phyloP scores from a whole-genome alignment of 1,140 invertebrate genomes.

The Nasonia longicornis region DNA sequence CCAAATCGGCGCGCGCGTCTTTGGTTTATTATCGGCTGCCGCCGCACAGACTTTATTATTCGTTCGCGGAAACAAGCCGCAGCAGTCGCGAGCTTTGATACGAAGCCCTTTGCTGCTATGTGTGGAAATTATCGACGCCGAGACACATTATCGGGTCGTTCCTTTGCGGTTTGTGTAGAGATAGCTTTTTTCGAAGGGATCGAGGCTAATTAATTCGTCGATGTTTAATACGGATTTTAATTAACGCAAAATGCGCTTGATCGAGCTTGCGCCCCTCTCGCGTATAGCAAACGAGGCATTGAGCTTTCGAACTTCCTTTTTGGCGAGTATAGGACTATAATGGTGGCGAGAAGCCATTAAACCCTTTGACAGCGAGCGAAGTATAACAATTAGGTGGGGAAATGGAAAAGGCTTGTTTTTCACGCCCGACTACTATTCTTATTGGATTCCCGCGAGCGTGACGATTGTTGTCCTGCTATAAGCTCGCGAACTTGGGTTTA shows the following conservation, averaged over 20 bases:
- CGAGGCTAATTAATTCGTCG: too few species aligned
- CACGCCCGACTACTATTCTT: not conserved
- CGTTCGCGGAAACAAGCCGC: not conserved
- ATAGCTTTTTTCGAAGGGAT: too few species aligned
- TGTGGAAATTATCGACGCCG: not conserved
- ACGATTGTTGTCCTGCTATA: too few species aligned
- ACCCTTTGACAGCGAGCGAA: conserved; percentile 39
- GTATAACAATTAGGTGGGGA: conserved; percentile 45
- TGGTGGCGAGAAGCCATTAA: conserved; percentile 31
- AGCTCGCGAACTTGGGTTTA: too few species aligned
- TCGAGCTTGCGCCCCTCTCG: too few species aligned
- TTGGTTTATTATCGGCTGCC: not conserved
- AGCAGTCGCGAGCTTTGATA: not conserved
- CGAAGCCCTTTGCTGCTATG: not conserved
- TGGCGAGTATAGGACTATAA: not conserved
- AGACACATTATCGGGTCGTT: too few species aligned
- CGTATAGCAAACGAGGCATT: not conserved
- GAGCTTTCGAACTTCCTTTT: conserved; percentile 36
- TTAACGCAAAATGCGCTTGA: too few species aligned
- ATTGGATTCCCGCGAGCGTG: too few species aligned
- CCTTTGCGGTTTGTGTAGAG: too few species aligned
- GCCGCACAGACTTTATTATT: not conserved
- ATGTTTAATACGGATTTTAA: too few species aligned
- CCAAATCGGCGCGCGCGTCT: not conserved
- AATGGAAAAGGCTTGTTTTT: conserved; percentile 62